phyloP scores from a whole-genome alignment of 2,888 invertebrate genomes.

The Erynnis tages region DNA sequence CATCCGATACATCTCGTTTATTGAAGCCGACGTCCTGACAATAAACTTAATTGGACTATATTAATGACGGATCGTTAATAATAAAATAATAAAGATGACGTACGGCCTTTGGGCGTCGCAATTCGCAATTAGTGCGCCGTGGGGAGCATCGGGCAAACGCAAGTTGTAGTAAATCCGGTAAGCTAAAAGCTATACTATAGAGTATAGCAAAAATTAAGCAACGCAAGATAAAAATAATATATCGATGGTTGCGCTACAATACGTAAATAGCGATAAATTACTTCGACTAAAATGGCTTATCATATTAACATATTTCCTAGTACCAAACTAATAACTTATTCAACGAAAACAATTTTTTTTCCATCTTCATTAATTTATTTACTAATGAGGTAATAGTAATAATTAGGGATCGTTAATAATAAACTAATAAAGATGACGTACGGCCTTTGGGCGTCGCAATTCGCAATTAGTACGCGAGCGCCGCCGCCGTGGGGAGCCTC shows the following conservation, averaged over 20 bases:
- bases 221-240: no score
- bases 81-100: constrained; percentile 72
- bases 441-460: constrained; percentile 51
- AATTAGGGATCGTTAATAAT: constrained; percentile 70
- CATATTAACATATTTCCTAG: no score
- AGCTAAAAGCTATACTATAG: neutral
- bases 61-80: constrained; percentile 72
- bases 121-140: constrained; percentile 59
- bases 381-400: no score
- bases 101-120: constrained; percentile 52
- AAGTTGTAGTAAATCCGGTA: neutral
- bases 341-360: no score
- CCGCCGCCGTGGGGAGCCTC: constrained; percentile 41
- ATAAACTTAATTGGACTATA: constrained; percentile 76
- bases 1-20: constrained; percentile 64
- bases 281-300: no score
- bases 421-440: constrained; percentile 71
- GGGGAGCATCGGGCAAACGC: constrained; percentile 32
- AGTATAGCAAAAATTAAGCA: no score
- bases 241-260: no score
- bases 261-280: no score
- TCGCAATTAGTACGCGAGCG: constrained; percentile 64
- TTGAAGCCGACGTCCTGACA: constrained; percentile 69
- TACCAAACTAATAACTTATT: no score
- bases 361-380: no score